These are phyloP conservation scores for Drosophila demipolita DNA, from an alignment of 2,888 invertebrate species.

Conservation along the genomic window DNA sequence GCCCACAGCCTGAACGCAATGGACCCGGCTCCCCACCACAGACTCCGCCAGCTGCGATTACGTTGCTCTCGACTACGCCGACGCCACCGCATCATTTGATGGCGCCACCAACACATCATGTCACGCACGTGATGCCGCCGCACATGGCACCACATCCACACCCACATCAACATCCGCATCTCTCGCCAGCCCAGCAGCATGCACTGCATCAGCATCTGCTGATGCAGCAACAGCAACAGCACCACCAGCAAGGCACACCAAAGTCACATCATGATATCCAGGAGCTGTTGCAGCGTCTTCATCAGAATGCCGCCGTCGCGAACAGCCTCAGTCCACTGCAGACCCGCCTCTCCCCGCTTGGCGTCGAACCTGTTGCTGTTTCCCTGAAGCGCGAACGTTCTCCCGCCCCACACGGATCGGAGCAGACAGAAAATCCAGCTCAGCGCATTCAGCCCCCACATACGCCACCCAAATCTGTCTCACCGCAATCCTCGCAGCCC, in stretches of 20 bases:
- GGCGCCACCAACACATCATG: constrained; percentile 67
- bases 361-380: constrained; percentile 51
- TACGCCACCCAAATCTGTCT: constrained; percentile 83
- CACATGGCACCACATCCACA: constrained; percentile 68
- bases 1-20: constrained; percentile 68
- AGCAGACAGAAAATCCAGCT: constrained; percentile 82
- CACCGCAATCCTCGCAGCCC: constrained; percentile 82
- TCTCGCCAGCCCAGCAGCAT: constrained; percentile 80
- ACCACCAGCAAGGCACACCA: constrained; percentile 65
- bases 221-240: constrained; percentile 72
- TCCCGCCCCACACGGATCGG: constrained; percentile 73
- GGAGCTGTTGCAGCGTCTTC: constrained; percentile 83
- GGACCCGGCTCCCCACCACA: constrained; percentile 82
- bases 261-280: constrained; percentile 82
- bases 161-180: constrained; percentile 57
- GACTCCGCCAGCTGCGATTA: constrained; percentile 74
- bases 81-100: constrained; percentile 69
- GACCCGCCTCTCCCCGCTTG: constrained; percentile 74
- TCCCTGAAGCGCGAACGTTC: constrained; percentile 83
- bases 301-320: constrained; percentile 82
- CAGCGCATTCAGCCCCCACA: constrained; percentile 84
- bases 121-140: constrained; percentile 54
- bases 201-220: constrained; percentile 81
- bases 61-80: constrained; percentile 59
- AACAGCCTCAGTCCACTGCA: constrained; percentile 78